Evolutionary conservation across 2,888 invertebrate genomes (phyloP).

Genomic region (Leptinotarsa rubiginosa): DNA sequence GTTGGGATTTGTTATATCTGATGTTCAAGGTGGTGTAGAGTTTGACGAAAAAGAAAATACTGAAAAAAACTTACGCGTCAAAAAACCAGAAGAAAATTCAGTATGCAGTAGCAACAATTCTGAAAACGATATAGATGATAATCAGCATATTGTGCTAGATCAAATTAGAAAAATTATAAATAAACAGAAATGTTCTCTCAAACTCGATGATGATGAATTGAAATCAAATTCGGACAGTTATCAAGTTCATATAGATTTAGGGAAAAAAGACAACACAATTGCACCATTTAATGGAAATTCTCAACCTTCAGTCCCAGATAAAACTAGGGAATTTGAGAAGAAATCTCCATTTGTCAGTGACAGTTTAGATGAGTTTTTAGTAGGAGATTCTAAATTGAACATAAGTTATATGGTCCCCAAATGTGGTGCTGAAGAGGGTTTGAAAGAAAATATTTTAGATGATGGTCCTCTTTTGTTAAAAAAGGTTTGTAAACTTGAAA

Average conservation of each 20-base stretch:
- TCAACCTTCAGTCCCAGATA: constrained; percentile 31
- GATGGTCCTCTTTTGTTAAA: constrained; percentile 35
- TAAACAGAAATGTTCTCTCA: constrained; percentile 38
- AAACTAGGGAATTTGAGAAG: constrained; percentile 29
- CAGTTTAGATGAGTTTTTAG: constrained; percentile 68
- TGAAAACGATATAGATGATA: not conserved
- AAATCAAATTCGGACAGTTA: not conserved
- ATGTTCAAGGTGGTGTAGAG: constrained; percentile 49
- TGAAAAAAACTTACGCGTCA: not conserved
- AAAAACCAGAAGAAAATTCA: not conserved
- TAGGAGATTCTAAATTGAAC: constrained; percentile 65
- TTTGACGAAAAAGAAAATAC: constrained; percentile 32
- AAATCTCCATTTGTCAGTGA: constrained; percentile 67
- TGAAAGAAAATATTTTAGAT: constrained; percentile 43
- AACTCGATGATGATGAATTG: constrained; percentile 16
- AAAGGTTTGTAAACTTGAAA: constrained; percentile 34
- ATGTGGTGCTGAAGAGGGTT: constrained; percentile 58
- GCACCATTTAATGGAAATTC: constrained; percentile 34
- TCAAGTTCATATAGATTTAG: constrained; percentile 4
- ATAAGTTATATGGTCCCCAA: constrained; percentile 65
- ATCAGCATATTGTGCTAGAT: constrained; percentile 42
- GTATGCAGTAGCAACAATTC: constrained; percentile 10
- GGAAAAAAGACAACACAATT: not conserved
- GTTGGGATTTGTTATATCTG: constrained; percentile 45
- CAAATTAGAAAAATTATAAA: constrained; percentile 52